Evolutionary conservation across 2,797 vertebrate species (phyloP).

Genomic region (Anguilla pacifica): DNA sequence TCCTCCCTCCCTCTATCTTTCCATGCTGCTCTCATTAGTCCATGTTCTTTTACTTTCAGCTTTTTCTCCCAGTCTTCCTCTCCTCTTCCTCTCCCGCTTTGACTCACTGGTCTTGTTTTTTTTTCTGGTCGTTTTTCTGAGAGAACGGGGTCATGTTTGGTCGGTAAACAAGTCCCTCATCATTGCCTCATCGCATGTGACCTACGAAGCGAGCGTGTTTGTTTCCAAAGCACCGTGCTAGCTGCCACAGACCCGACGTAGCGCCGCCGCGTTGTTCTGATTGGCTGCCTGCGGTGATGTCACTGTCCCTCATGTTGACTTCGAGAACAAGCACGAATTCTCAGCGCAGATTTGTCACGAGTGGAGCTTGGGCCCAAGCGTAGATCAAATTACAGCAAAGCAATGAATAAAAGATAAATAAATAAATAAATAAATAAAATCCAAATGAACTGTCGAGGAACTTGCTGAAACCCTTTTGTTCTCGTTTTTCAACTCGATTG

Average conservation of each 20-base stretch:
- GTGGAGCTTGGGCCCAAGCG: not conserved
- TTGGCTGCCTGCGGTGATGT: conserved; percentile 53
- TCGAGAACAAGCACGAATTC: not conserved
- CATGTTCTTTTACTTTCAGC: conserved; percentile 18
- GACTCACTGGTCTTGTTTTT: conserved; percentile 23
- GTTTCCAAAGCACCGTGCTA: not conserved
- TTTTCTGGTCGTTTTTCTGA: not conserved
- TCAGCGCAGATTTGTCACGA: not conserved
- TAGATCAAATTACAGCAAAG: not conserved
- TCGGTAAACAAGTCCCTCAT: conserved; percentile 31
- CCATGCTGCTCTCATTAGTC: conserved; percentile 1
- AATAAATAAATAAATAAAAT: not conserved
- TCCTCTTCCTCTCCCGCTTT: not conserved
- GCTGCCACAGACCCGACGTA: conserved; percentile 45
- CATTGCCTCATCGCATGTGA: conserved; percentile 36
- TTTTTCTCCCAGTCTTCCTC: conserved; percentile 7
- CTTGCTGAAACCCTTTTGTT: not conserved
- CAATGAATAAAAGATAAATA: not conserved
- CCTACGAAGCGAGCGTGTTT: not conserved
- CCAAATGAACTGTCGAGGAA: not conserved
- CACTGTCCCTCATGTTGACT: not conserved
- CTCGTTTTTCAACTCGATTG: not conserved
- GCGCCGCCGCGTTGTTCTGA: conserved; percentile 50
- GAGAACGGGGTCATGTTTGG: not conserved
- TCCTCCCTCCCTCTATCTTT: conserved; percentile 16